Evolutionary conservation across 2,113 vertebrate genomes (phyloP).

Genomic region (Toxotes chatareus): DNA sequence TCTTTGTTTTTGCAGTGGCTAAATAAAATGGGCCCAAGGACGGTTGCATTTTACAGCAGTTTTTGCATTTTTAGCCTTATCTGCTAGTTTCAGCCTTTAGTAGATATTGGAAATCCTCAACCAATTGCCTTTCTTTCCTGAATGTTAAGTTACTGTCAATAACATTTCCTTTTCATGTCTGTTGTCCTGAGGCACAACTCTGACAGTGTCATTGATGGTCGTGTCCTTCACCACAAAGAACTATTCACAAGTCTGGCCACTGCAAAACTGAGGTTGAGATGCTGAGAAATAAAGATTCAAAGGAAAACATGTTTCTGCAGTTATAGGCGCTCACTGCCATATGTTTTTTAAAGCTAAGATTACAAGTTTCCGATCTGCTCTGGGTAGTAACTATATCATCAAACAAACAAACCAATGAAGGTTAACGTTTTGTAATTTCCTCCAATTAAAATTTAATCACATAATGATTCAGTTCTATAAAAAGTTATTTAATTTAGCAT

Average conservation of each 20-base stretch:
- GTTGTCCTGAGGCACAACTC: conserved; percentile 39
- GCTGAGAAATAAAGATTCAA: not conserved
- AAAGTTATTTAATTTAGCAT: not conserved
- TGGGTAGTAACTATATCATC: not conserved
- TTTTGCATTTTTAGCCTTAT: conserved; percentile 72
- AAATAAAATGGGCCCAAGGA: conserved; percentile 64
- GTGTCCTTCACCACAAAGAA: conserved; percentile 38
- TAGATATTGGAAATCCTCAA: conserved; percentile 60
- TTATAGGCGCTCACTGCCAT: not conserved
- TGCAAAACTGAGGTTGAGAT: conserved; percentile 9
- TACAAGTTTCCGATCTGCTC: not conserved
- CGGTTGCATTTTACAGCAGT: conserved; percentile 32
- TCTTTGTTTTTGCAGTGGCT: conserved; percentile 66
- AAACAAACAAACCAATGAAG: not conserved
- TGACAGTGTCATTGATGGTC: conserved; percentile 27
- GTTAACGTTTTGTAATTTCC: not conserved
- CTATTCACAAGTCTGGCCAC: not conserved
- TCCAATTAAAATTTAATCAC: not conserved
- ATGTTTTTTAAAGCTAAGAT: not conserved
- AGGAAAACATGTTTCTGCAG: not conserved
- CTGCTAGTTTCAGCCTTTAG: conserved; percentile 65
- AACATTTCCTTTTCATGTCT: conserved; percentile 37
- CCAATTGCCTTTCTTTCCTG: conserved; percentile 41
- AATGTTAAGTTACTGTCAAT: conserved; percentile 60
- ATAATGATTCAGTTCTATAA: not conserved